Evolutionary conservation across 2,113 vertebrate genomes (phyloP).

Genomic region (Bos javanicus): DNA sequence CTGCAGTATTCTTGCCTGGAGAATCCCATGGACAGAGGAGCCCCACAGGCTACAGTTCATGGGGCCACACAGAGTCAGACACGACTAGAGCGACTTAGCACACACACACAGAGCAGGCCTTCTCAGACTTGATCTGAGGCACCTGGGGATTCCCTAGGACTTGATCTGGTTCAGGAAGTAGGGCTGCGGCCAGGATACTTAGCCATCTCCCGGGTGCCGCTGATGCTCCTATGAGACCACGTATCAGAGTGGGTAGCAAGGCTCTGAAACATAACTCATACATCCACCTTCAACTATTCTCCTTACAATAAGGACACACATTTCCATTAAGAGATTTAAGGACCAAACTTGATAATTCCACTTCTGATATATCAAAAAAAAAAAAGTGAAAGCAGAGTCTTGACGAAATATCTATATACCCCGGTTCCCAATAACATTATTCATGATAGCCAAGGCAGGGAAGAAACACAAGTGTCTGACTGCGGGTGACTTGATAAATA

Average conservation of each 20-base stretch:
- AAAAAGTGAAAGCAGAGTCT: background rate
- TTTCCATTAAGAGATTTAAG: background rate
- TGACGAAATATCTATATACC: background rate
- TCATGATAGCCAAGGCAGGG: background rate
- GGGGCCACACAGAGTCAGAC: background rate
- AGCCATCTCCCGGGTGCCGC: no score
- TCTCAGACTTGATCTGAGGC: background rate
- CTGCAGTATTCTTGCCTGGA: background rate
- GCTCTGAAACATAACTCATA: background rate
- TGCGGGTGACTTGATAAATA: no score
- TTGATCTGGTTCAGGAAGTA: fast-evolving
- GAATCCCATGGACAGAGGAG: background rate
- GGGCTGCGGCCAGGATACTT: background rate
- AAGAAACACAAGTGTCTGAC: background rate
- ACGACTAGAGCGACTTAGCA: background rate
- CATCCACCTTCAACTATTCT: background rate
- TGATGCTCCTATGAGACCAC: background rate
- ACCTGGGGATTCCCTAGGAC: background rate
- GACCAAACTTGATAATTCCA: background rate
- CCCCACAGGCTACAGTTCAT: background rate
- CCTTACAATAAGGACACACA: background rate
- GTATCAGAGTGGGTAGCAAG: background rate
- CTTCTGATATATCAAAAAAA: background rate
- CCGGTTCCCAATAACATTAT: background rate
- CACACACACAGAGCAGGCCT: background rate